phyloP scores from a whole-genome alignment of 2,888 invertebrate genomes.

The Sisyra terminalis region DNA sequence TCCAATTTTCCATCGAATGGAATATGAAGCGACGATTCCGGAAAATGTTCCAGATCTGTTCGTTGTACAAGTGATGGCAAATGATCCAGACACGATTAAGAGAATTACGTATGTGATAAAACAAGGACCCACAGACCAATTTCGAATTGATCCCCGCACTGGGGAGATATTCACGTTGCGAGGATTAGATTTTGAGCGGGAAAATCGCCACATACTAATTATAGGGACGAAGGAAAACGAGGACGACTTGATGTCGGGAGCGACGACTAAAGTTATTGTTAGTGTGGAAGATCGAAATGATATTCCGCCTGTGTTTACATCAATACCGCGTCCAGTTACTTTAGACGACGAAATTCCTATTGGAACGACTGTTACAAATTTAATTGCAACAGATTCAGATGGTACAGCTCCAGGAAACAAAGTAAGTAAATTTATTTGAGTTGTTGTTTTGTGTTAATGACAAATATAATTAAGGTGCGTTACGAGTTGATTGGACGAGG shows the following conservation, averaged over 20 bases:
- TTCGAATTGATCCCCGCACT: slow-evolving; percentile 63
- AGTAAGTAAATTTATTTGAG: slow-evolving; percentile 20
- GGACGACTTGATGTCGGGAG: slow-evolving; percentile 43
- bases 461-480: slow-evolving; percentile 25
- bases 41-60: slow-evolving; percentile 68
- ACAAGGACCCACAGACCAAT: slow-evolving; percentile 65
- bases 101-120: slow-evolving; percentile 71
- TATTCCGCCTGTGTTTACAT: slow-evolving; percentile 72
- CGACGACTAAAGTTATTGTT: slow-evolving; percentile 57
- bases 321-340: slow-evolving; percentile 65
- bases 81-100: slow-evolving; percentile 64
- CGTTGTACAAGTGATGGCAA: slow-evolving; percentile 66
- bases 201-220: slow-evolving; percentile 52
- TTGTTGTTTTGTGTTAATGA: slow-evolving; percentile 4
- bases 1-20: slow-evolving; percentile 54
- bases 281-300: slow-evolving; percentile 76
- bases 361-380: slow-evolving; percentile 61
- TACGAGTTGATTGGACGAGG: slow-evolving; percentile 73
- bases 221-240: slow-evolving; percentile 71
- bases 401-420: slow-evolving; percentile 74
- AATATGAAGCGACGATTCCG: slow-evolving; percentile 65
- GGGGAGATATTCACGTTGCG: slow-evolving; percentile 63
- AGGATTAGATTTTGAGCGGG: slow-evolving; percentile 63
- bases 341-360: slow-evolving; percentile 71
- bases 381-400: slow-evolving; percentile 69